Percentiles rank a stretch among this genome's conserved stretches.
These are phyloP conservation scores for Pseudochromis fuscus DNA, from an alignment of 2,797 vertebrate genomes.

Conservation along the genomic window DNA sequence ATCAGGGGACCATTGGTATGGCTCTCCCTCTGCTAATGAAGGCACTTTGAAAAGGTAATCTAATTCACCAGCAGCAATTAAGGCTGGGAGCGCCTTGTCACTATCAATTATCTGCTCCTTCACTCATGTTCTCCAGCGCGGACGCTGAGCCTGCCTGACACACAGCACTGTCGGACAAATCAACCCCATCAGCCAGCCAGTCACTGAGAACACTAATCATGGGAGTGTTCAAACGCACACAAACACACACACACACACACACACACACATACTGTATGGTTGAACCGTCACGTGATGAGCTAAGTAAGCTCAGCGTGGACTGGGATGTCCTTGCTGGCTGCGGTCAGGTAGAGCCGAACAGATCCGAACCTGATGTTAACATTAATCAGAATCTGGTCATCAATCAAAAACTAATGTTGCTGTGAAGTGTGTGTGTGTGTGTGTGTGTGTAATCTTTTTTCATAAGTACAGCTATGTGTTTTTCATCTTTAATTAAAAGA, in stretches of 20 bases:
- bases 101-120: constrained; percentile 86
- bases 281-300: constrained; percentile 50
- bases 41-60: constrained; percentile 88
- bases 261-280: constrained; percentile 51
- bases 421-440: no score
- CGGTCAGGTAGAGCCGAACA: constrained; percentile 6
- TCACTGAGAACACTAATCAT: constrained; percentile 81
- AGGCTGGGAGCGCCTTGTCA: constrained; percentile 84
- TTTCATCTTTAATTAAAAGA: no score
- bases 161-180: constrained; percentile 81
- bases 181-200: constrained; percentile 79
- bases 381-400: not conserved
- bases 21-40: constrained; percentile 85
- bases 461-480: not conserved
- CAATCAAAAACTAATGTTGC: not conserved
- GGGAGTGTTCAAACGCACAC: constrained; percentile 66
- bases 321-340: constrained; percentile 32
- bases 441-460: not conserved
- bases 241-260: constrained; percentile 44
- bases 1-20: constrained; percentile 82
- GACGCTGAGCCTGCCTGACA: constrained; percentile 78
- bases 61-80: constrained; percentile 88
- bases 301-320: constrained; percentile 47
- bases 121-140: constrained; percentile 82
- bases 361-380: constrained; percentile 17